A percentile compares a stretch with the other conserved stretches of the same genome.
These are phyloP conservation scores for Syndactyla subalaris DNA, from an alignment of 2,797 vertebrate genomes.

Conservation along the genomic window DNA sequence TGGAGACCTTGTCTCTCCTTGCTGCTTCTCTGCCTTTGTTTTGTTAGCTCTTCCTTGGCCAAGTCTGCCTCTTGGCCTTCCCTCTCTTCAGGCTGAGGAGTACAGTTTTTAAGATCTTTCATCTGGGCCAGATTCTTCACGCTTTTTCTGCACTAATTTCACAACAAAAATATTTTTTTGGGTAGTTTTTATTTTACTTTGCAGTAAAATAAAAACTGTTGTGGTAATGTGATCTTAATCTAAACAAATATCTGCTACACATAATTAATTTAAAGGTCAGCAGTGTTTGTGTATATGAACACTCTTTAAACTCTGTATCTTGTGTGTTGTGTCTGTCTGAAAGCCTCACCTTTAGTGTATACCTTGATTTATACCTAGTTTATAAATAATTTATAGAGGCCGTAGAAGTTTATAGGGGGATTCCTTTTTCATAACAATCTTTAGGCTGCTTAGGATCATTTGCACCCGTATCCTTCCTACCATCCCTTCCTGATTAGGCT, in stretches of 20 bases:
- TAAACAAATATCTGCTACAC: background rate
- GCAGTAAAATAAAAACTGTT: background rate
- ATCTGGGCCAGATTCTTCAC: background rate
- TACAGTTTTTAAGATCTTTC: background rate
- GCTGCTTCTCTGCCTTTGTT: background rate
- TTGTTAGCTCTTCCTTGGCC: background rate
- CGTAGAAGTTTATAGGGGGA: background rate
- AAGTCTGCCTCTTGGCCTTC: background rate
- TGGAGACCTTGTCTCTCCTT: background rate
- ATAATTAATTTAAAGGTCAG: background rate
- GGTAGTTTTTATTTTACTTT: background rate
- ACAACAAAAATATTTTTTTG: background rate
- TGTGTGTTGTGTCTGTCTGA: background rate
- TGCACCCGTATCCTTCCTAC: background rate
- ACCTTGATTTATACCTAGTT: background rate
- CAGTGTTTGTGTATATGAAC: background rate
- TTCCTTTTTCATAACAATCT: background rate
- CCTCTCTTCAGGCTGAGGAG: background rate
- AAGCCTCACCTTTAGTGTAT: background rate
- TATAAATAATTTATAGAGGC: background rate
- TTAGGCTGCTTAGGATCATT: background rate
- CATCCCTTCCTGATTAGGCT: background rate
- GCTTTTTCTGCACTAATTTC: background rate
- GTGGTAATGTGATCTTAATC: background rate
- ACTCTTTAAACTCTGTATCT: background rate